Evolutionary conservation across 1,140 invertebrate species (phyloP), one percentile per base, ranked within the genome.

Genomic region (Vanessa atalanta): DNA sequence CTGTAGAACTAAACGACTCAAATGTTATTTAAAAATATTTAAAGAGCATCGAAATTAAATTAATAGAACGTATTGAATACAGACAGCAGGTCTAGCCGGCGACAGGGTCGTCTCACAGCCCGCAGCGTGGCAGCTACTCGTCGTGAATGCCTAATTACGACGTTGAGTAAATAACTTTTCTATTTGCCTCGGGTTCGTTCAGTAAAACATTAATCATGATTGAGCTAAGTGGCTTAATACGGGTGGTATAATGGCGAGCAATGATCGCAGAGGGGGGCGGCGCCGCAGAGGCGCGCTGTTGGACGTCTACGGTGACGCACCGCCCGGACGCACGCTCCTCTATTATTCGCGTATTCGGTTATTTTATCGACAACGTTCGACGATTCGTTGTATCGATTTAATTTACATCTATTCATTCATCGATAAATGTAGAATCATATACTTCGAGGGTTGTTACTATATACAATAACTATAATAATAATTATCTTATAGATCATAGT

Each of bases 171-270:
- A 92, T 92, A 92, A 89, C 85, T 91, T 90, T 90, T 90, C 87
- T 92, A 88, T 90, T 89, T 90, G 88, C 85, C 77, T 63, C 81
- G 83, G 86, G 82, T 88, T 83, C 83, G 86, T 89, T 90, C 88
- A 83, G 87, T 87, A 82, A 86, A 91, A 90, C 90, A 93, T 93
- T 93, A 93, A 93, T 93, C 90, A 93, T 93, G 90, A 93, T 93
- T 93, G 90, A 91, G 84, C 88, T 93, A 93, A 93, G 90, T 93
- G 90, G 90, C 89, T 91, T 90, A 91, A 92, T 92, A 90, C 86
- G 82, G 88, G 87, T 80, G 83, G 89, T 87, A 85, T 90, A 90
- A 92, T 90, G 86, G 83, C 83, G 78, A 83, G 87, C 88, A 88
- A 89, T 88, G 89, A 92, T 90, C 86, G 77, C 84, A 74, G 80